phyloP scores from a whole-genome alignment of 1,140 invertebrate species.

The Drosophila willistoni region DNA sequence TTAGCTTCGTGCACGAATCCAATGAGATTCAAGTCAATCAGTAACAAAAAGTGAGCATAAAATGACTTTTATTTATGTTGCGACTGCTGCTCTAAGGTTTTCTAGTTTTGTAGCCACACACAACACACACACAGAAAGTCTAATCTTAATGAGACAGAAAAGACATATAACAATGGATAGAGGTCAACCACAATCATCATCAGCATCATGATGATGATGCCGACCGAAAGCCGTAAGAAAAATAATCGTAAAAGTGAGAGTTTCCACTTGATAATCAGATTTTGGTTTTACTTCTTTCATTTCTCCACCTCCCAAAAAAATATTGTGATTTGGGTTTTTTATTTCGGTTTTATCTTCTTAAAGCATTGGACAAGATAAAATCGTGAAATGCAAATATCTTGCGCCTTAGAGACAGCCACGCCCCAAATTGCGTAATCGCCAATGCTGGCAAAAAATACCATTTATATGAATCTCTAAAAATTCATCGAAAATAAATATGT shows the following conservation, averaged over 20 bases:
- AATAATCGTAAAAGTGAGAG: slow-evolving; percentile 82
- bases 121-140: slow-evolving; percentile 70
- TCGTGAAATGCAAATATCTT: slow-evolving; percentile 60
- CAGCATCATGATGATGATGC: slow-evolving; percentile 19
- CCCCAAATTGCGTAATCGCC: slow-evolving; percentile 64
- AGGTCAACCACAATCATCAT: slow-evolving; percentile 9
- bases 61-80: slow-evolving; percentile 74
- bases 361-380: slow-evolving; percentile 15
- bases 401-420: slow-evolving; percentile 51
- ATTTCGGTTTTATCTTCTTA: slow-evolving; percentile 31
- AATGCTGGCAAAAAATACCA: slow-evolving; percentile 21
- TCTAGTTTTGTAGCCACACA: slow-evolving; percentile 56
- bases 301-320: slow-evolving; percentile 22
- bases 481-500: neutral
- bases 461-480: slow-evolving; percentile 28
- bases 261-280: slow-evolving; percentile 74
- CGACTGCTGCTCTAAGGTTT: neutral
- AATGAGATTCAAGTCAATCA: slow-evolving; percentile 58
- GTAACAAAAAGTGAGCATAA: slow-evolving; percentile 75
- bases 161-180: slow-evolving; percentile 44
- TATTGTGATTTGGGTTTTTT: slow-evolving; percentile 27
- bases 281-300: slow-evolving; percentile 45
- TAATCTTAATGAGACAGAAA: slow-evolving; percentile 74
- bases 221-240: slow-evolving; percentile 75
- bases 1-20: slow-evolving; percentile 56